Evolutionary conservation across 92 coral and sea anemone species (phyloP), one percentile per base, ranked within the genome.

Genomic region (Diadumene lineata): DNA sequence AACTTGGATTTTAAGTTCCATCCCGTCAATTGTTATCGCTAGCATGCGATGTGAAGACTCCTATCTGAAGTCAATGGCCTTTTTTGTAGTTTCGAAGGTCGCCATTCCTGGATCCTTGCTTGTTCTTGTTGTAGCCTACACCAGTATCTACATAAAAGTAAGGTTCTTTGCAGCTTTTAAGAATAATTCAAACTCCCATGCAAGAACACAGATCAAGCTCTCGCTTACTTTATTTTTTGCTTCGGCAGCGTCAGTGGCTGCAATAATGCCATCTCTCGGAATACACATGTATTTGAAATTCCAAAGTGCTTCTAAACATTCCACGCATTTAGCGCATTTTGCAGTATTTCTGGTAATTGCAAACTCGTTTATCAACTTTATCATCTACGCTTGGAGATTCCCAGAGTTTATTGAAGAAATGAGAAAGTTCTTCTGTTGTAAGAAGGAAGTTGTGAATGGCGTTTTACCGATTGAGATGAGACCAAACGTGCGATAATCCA

Each of bases 281-380:
- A 15, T 53, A 38, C 48, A 4, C 3, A 13, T 3, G 19, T 3
- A 2, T 23, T 53, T 9, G n/a, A 4, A 9, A 2, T 15, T 15
- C n/a, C 10, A 9, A 53, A 21, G 19, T 68, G 56, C n/a, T n/a
- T n/a, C 48, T 21, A 2, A 22, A 21, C 23, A 28, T 53, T 13
- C 2, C 19, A 13, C 21, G 8, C 10, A 9, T 44, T 34, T 44
- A 17, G 9, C 9, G 4, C 10, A 53, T 4, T 15, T 21, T 15
- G 2, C 60, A 53, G 60, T 53, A 2, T 53, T 53, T 53, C 60
- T 53, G 4, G 18, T 53, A 23, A 9, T 15, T 21, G n/a, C 60
- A 15, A 68, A 68, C 73, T 68, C 73, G 7, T 34, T 68, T 53
- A 68, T 68, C 73, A 68, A 68, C 33, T 43, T 68, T 50, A 29